A percentile compares a stretch with the other conserved stretches of the same genome.
These are phyloP conservation scores for Magallana gigas DNA, from an alignment of 1,140 invertebrate genomes.

Conservation along the genomic window DNA sequence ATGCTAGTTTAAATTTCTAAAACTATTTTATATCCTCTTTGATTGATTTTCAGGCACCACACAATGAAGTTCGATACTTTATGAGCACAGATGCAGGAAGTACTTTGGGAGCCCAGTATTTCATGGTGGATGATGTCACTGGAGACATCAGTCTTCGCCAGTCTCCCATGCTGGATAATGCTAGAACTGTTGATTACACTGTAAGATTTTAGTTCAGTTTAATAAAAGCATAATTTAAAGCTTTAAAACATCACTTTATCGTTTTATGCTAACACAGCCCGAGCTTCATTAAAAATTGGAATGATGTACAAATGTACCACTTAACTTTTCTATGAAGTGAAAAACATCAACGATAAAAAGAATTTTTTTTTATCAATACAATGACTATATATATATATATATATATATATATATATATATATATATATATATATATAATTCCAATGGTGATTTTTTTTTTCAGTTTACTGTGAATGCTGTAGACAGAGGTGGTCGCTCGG, in stretches of 20 bases:
- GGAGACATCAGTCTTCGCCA: slow-evolving; percentile 52
- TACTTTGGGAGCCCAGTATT: slow-evolving; percentile 48
- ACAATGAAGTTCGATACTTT: slow-evolving; percentile 56
- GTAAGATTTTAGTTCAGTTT: slow-evolving; percentile 40
- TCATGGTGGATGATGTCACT: slow-evolving; percentile 46
- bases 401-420: no score
- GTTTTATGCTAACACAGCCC: no score
- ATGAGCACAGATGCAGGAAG: slow-evolving; percentile 38
- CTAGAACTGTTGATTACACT: slow-evolving; percentile 29
- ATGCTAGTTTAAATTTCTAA: no score
- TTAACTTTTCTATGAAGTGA: no score
- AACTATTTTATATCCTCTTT: not conserved
- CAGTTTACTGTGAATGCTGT: slow-evolving; percentile 56
- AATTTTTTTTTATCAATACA: no score
- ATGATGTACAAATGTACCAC: not conserved
- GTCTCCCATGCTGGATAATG: slow-evolving; percentile 49
- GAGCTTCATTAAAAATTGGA: no score
- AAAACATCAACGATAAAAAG: no score
- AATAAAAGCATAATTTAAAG: no score
- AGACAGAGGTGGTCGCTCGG: not conserved
- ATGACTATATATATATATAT: no score
- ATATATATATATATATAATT: no score
- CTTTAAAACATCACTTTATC: no score
- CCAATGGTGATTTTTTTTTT: not conserved
- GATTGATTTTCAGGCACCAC: slow-evolving; percentile 52